Evolutionary conservation across 2,797 vertebrate species (phyloP).

Genomic region (Acanthopagrus latus): DNA sequence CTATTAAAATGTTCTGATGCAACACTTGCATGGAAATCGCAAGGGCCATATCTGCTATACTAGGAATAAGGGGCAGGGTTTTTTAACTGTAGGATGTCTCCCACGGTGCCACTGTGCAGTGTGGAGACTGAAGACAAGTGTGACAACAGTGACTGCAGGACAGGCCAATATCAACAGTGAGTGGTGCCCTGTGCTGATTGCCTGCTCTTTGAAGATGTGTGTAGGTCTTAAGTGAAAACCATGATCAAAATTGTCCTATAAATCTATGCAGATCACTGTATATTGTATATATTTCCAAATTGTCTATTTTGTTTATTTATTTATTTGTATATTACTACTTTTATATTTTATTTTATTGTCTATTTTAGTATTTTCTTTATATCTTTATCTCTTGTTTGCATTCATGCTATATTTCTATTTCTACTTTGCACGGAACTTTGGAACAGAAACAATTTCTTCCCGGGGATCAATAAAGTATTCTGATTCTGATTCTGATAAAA

Average conservation of each 20-base stretch:
- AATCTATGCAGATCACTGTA: too few species aligned
- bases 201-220: not conserved
- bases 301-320: too few species aligned
- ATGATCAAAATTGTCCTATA: not conserved
- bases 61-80: not conserved
- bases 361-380: too few species aligned
- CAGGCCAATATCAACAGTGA: not conserved
- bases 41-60: not conserved
- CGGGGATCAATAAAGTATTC: too few species aligned
- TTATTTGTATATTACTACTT: too few species aligned
- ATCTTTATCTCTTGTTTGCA: too few species aligned
- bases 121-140: not conserved
- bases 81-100: not conserved
- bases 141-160: not conserved
- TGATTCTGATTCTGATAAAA: not conserved
- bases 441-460: too few species aligned
- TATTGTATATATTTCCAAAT: too few species aligned
- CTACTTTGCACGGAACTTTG: too few species aligned
- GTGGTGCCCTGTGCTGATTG: not conserved
- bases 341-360: too few species aligned
- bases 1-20: constrained; percentile 1
- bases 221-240: not conserved
- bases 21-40: not conserved
- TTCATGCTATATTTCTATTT: too few species aligned
- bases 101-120: not conserved